Evolutionary conservation across 1,140 invertebrate genomes (phyloP), one percentile per base, ranked within the genome.

Genomic region (Drosophila kanapiae): DNA sequence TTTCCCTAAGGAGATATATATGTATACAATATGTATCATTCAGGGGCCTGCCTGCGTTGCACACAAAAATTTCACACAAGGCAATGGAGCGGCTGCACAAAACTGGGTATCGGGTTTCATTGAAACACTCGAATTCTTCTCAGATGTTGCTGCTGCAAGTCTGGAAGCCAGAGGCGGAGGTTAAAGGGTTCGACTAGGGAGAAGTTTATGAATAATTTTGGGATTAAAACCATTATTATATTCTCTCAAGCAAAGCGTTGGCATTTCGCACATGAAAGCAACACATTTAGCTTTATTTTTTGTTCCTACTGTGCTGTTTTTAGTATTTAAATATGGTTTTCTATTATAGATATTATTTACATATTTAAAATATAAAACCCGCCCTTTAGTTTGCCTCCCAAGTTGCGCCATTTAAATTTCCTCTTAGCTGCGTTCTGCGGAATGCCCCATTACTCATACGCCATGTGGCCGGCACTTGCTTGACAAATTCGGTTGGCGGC

Each of bases 361-460:
- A 29, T 29, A 49, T 29, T 29, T 29, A n/a, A 10, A 2, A 16
- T 6, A 16, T 14, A 35, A 35, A 6, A 23, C 7, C 6, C 14
- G 6, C 37, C 33, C 18, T 38, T 38, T 4, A 23, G 3, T 54
- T 2, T 54, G 2, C 7, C 51, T 1, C 33, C 33, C 8, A 54
- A 37, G 2, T 8, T 2, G 3, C 9, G 1, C 18, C 8, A 14
- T 23, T 38, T 23, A 23, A 54, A n/a, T n/a, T 6, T 57, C 6
- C 14, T 4, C 11, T 35, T n/a, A 7, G 23, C 16, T 82, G 62
- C 62, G 18, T 86, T 86, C 80, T 40, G 38, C 47, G 68, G 82
- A 86, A 86, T 80, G 67, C 47, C n/a, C 63, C 72, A 83, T 87
- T 86, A 79, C 80, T 87, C 83, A 86, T 86, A 83, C 83, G 83